Evolutionary conservation across 2,888 invertebrate genomes (phyloP).

Genomic region (Tetheella fluctuosa): DNA sequence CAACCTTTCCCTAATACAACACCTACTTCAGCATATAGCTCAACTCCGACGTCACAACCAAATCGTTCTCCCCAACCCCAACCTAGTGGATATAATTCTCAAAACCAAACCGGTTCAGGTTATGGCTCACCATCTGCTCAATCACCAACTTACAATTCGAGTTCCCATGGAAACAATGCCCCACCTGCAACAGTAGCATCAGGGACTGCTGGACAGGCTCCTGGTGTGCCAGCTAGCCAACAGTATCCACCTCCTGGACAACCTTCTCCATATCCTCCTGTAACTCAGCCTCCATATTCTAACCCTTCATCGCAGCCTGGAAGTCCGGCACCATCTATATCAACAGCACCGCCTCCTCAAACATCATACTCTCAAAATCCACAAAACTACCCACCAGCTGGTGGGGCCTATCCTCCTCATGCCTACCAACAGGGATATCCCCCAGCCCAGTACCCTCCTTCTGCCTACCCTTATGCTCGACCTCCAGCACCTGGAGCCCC

Average conservation of each 20-base stretch:
- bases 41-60: slow-evolving; percentile 79
- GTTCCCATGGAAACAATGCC: slow-evolving; percentile 80
- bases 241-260: slow-evolving; percentile 86
- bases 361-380: slow-evolving; percentile 83
- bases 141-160: slow-evolving; percentile 86
- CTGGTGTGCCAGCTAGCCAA: slow-evolving; percentile 83
- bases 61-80: slow-evolving; percentile 84
- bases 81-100: slow-evolving; percentile 81
- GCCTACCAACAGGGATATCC: slow-evolving; percentile 81
- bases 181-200: slow-evolving; percentile 79
- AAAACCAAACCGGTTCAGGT: slow-evolving; percentile 82
- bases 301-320: slow-evolving; percentile 83
- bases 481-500: slow-evolving; percentile 87
- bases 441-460: slow-evolving; percentile 83
- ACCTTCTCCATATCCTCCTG: slow-evolving; percentile 86
- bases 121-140: slow-evolving; percentile 87
- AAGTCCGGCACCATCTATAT: slow-evolving; percentile 78
- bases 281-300: slow-evolving; percentile 84
- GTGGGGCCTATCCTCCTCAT: slow-evolving; percentile 79
- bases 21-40: slow-evolving; percentile 81
- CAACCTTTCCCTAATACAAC: slow-evolving; percentile 80
- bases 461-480: slow-evolving; percentile 83
- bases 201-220: slow-evolving; percentile 67
- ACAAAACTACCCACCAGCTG: slow-evolving; percentile 73
- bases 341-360: slow-evolving; percentile 84